Percentiles rank a stretch among this genome's conserved stretches.
Conservation (phyloP, 1,140 invertebrate genomes). For the Pachyrhynchus sulphureomaculatus region DNA sequence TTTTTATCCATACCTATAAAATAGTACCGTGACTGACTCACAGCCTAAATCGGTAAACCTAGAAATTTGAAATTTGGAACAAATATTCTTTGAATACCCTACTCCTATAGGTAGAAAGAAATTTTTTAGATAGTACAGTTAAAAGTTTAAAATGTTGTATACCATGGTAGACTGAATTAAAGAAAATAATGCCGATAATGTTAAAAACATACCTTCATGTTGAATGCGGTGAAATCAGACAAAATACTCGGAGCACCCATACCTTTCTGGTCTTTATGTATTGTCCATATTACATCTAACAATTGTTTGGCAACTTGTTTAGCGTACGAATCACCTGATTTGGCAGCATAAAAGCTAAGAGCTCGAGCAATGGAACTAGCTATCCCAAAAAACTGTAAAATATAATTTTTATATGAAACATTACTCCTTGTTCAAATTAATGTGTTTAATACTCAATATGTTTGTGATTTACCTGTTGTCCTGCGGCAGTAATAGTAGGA, state of each 20-base stretch:
- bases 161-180: no score
- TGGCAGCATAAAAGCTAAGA: slow-evolving; percentile 29
- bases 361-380: slow-evolving; percentile 22
- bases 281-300: slow-evolving; percentile 21
- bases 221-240: no score
- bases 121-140: no score
- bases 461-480: not conserved
- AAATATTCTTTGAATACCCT: no score
- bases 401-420: not conserved
- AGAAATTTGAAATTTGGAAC: no score
- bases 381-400: slow-evolving; percentile 9
- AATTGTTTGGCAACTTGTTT: slow-evolving; percentile 22
- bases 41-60: no score
- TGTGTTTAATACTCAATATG: not conserved
- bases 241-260: not conserved
- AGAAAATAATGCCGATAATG: no score
- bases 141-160: no score
- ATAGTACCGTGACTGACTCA: no score
- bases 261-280: slow-evolving; percentile 17
- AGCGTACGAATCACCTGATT: slow-evolving; percentile 15
- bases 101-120: no score
- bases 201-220: no score
- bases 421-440: not conserved
- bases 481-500: not conserved
- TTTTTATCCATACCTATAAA: no score